A percentile compares a stretch with the other conserved stretches of the same genome.
Evolutionary conservation across 2,113 vertebrate genomes (phyloP).

Genomic region (Chaenogobius annularis): DNA sequence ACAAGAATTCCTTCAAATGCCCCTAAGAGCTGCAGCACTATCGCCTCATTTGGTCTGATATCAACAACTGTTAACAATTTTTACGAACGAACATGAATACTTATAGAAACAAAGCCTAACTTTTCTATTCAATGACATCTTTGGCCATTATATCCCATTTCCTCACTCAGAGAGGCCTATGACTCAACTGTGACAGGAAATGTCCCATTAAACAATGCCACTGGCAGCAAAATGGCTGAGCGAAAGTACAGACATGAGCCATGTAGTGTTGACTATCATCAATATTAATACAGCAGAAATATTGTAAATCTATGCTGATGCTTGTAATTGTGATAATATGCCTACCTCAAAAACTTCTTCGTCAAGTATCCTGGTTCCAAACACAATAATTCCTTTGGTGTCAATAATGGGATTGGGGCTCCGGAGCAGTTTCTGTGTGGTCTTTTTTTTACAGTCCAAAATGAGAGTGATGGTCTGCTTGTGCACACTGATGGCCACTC

Average conservation of each 20-base stretch:
- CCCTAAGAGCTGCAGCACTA: not conserved
- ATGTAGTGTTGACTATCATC: not conserved
- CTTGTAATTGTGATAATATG: not conserved
- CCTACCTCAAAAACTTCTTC: constrained; percentile 98
- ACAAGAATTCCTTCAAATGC: not conserved
- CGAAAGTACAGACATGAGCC: not conserved
- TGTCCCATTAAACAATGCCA: not conserved
- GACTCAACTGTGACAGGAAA: not conserved
- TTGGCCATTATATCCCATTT: not conserved
- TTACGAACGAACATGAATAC: not conserved
- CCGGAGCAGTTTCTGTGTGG: constrained; percentile 82
- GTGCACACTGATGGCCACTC: constrained; percentile 92
- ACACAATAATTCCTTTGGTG: constrained; percentile 93
- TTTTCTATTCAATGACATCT: not conserved
- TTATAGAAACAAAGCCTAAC: not conserved
- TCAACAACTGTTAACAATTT: constrained; percentile 1
- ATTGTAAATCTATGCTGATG: not conserved
- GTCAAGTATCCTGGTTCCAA: constrained; percentile 95
- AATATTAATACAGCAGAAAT: not conserved
- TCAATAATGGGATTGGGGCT: constrained; percentile 88
- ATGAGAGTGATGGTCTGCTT: constrained; percentile 91
- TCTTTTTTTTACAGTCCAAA: constrained; percentile 95
- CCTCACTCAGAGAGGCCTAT: not conserved
- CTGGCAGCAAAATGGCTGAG: not conserved
- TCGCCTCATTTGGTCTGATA: not conserved